Evolutionary conservation across 1,140 invertebrate species (phyloP), one percentile per base, ranked within the genome.

Genomic region (Drosophila simulans): DNA sequence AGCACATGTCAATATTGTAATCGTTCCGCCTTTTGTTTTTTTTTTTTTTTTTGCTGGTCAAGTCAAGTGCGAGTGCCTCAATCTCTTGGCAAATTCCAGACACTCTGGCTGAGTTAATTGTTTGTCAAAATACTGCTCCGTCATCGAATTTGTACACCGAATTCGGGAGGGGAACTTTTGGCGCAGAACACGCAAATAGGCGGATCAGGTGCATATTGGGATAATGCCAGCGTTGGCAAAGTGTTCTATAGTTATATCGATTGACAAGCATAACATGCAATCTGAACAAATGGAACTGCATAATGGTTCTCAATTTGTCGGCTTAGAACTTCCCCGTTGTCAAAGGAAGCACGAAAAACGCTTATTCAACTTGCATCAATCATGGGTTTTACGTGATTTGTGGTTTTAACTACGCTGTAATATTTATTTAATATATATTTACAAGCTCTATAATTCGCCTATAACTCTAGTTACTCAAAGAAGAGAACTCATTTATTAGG

Each of bases 21-120:
- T 68, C 70, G 51, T 70, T 48, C 7, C 55, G 48, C 15, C 46
- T 35, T 13, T 39, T 39, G 1, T 31, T 4, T 39, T 45, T 39
- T 39, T 37, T 37, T 37, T 37, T 13, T 39, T 45, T 37, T 27
- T 64, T 65, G 35, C 43, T 51, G 58, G 35, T 20, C 45, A 66
- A 56, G 49, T 31, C 27, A 31, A 31, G 31, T 31, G 7, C 46
- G 31, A 34, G 51, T n/a, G 64, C 42, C 27, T 70, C 64, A 40
- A 70, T 57, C 65, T 70, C 66, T 70, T 70, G 66, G 69, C 66
- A 56, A 56, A 54, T 48, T 34, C 63, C 42, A 68, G 63, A 56
- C 66, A 69, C 66, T 70, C 39, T 40, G 64, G 11, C 27, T 70
- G 53, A 70, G 66, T 70, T 70, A 70, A 70, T 70, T 70, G 65